A percentile compares a stretch with the other conserved stretches of the same genome.
These are phyloP conservation scores for Ammodytes dubius DNA, from an alignment of 2,113 vertebrate genomes.

Conservation along the genomic window DNA sequence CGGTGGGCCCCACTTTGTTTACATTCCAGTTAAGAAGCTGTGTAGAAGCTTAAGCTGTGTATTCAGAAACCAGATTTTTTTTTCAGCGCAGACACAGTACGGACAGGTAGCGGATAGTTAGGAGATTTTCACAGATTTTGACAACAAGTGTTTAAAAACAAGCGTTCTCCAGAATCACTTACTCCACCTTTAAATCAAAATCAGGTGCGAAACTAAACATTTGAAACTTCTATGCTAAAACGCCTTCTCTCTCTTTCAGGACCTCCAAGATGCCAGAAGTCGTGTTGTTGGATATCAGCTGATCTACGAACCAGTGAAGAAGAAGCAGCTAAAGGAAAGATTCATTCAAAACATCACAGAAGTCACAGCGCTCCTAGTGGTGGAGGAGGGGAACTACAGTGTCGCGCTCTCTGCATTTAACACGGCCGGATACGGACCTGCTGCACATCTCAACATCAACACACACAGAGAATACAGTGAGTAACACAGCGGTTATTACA, in stretches of 20 bases:
- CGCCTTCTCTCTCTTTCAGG: constrained; percentile 17
- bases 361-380: not conserved
- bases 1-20: too few species aligned
- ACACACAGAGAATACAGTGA: not conserved
- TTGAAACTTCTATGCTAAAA: not conserved
- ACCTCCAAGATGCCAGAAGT: constrained; percentile 16
- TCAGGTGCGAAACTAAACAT: not conserved
- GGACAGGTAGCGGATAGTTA: too few species aligned
- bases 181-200: not conserved
- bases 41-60: too few species aligned
- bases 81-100: too few species aligned
- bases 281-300: constrained; percentile 69
- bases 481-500: not conserved
- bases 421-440: constrained; percentile 47
- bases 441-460: constrained; percentile 22
- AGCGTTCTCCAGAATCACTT: too few species aligned
- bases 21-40: too few species aligned
- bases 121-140: too few species aligned
- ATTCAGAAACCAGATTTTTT: too few species aligned
- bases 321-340: not conserved
- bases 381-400: constrained; percentile 32
- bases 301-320: constrained; percentile 32
- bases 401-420: constrained; percentile 49
- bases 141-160: too few species aligned
- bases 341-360: constrained; percentile 2